A percentile compares a stretch with the other conserved stretches of the same genome.
Evolutionary conservation across 2,888 invertebrate genomes (phyloP).

Genomic region (Mesorhabditis belari): DNA sequence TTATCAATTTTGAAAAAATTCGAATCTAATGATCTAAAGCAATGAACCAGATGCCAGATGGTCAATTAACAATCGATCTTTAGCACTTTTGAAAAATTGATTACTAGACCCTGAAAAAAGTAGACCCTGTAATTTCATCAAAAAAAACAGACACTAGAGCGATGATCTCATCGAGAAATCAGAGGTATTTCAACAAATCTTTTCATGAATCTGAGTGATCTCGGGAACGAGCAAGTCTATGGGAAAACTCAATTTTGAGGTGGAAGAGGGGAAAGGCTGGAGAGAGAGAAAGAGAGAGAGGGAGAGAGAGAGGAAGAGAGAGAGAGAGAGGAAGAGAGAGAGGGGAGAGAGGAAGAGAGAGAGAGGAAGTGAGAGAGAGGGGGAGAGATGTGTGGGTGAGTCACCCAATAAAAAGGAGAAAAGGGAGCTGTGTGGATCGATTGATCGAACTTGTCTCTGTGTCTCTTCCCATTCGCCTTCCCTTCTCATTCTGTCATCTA

Average conservation of each 20-base stretch:
- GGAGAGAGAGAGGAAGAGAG: constrained; percentile 9
- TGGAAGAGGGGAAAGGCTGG: neutral
- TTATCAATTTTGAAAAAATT: no score
- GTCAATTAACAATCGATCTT: no score
- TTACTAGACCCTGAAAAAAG: no score
- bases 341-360: neutral
- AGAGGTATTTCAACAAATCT: neutral
- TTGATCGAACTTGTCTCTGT: neutral
- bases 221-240: constrained; percentile 5
- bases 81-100: no score
- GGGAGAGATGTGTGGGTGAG: constrained; percentile 2
- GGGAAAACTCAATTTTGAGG: neutral
- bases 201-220: constrained; percentile 7
- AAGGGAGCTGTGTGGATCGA: neutral
- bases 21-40: no score
- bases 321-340: constrained; percentile 5
- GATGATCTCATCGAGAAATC: neutral
- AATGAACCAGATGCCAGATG: no score
- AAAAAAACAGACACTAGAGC: constrained; percentile 5
- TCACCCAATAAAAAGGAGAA: neutral
- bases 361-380: constrained; percentile 2
- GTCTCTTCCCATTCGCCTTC: constrained; percentile 1
- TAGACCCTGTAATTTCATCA: neutral
- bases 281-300: neutral
- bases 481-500: neutral